Evolutionary conservation across 2,113 vertebrate species (phyloP), one percentile per base, ranked within the genome.

Genomic region (Nothoprocta perdicaria): DNA sequence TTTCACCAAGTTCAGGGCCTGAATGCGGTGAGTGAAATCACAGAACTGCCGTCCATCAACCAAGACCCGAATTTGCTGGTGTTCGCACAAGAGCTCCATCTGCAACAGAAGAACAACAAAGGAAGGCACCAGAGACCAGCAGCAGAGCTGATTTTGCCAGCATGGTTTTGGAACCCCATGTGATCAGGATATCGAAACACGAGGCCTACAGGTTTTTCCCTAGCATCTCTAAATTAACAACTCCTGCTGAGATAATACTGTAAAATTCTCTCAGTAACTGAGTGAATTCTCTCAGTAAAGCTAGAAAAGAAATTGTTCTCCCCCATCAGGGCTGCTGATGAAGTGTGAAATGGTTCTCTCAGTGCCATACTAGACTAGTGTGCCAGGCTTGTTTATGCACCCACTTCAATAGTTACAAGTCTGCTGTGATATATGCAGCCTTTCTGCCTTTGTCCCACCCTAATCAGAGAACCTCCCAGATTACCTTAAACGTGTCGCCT

Each of bases 61-160:
- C 94, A 99, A 69, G 86, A 99, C 97, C 48, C 98, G 98, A 86
- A 99, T 99, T 95, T 99, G 98, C 97, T 99, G 98, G 94, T 99
- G 98, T 89, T 99, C 98, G 92, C 98, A 99, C 5, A 99, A 97
- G 4, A 99, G 97, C 94, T 99, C 98, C 98, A 99, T 99, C 98
- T 99, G 74, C 50, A 66, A 92, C 21, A 53, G 41, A 75, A 93
- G 13, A 87, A 87, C 4, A 81, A 79, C 19, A 78, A 23, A 50
- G 24, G 24, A 48, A 21, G 40, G 14, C 63, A 12, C 40, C 50
- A 58, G 41, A 85, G 40, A 26, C 8, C 14, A 82, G 38, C 21
- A 12, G 48, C 41, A 74, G 18, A 40, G n/a, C 5, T 83, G 45
- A 73, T 79, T 93, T 88, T 40, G 57, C 18, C 38, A 75, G 53